Conservation (phyloP, 2,888 invertebrate species). For the Polia nebulosa region DNA sequence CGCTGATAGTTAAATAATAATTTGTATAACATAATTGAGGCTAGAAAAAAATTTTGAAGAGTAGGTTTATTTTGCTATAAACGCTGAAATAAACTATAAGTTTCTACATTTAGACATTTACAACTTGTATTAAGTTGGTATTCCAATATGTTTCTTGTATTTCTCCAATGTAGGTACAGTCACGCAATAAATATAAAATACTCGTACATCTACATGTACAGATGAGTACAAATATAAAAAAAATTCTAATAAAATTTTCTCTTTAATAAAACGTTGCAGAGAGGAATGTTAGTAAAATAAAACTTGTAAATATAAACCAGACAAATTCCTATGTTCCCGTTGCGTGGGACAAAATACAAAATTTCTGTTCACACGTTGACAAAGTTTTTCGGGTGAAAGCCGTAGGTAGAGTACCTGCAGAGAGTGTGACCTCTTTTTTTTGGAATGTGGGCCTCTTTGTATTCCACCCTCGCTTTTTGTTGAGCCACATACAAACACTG, state of each 20-base stretch:
- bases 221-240: slow-evolving; percentile 15
- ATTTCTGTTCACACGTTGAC: slow-evolving; percentile 73
- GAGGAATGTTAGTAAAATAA: slow-evolving; percentile 48
- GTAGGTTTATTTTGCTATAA: background rate
- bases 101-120: slow-evolving; percentile 4
- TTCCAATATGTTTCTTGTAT: slow-evolving; percentile 7
- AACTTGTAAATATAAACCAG: slow-evolving; percentile 50
- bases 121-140: background rate
- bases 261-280: slow-evolving; percentile 7
- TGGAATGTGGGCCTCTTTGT: slow-evolving; percentile 72
- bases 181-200: slow-evolving; percentile 33
- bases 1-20: too few species aligned
- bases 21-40: too few species aligned
- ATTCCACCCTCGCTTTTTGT: slow-evolving; percentile 74
- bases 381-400: slow-evolving; percentile 76
- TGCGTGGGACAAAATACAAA: slow-evolving; percentile 64
- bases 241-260: too few species aligned
- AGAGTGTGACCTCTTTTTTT: slow-evolving; percentile 65
- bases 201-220: background rate
- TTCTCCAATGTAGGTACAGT: slow-evolving; percentile 7
- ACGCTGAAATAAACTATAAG: background rate
- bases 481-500: slow-evolving; percentile 70
- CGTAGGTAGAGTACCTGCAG: slow-evolving; percentile 29
- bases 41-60: background rate
- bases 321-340: slow-evolving; percentile 54